Evolutionary conservation across 2,113 vertebrate species (phyloP).

Genomic region (Nycticryphes semicollaris): DNA sequence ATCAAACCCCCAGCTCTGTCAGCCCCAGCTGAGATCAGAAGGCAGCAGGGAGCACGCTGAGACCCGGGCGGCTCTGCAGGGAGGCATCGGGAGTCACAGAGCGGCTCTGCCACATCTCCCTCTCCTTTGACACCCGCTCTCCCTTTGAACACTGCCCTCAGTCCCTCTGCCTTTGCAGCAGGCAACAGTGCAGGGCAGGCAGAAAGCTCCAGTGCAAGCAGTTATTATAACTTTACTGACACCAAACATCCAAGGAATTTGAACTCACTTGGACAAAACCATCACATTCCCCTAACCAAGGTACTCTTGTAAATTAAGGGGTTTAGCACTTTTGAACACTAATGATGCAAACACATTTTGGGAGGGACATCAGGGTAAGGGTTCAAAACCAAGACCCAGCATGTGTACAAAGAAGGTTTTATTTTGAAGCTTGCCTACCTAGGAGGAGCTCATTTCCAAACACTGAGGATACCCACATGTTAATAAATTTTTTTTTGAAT

Average conservation of each 20-base stretch:
- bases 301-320: neutral
- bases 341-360: neutral
- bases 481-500: neutral
- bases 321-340: neutral
- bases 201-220: neutral
- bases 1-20: neutral
- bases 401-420: neutral
- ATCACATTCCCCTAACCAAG: neutral
- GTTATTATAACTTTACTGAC: neutral
- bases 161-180: neutral
- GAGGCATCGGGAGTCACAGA: neutral
- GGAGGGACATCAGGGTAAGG: neutral
- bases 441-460: neutral
- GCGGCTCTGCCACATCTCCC: neutral
- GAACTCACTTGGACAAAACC: neutral
- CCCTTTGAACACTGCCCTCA: neutral
- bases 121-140: neutral
- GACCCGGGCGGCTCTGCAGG: neutral
- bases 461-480: neutral
- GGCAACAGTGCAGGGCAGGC: neutral
- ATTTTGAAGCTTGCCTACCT: neutral
- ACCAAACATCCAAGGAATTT: neutral
- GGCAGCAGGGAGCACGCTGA: neutral
- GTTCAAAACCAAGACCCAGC: neutral
- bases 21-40: slow-evolving; percentile 53